Evolutionary conservation across 2,888 invertebrate species (phyloP), one percentile per base, ranked within the genome.

Genomic region (Tachina grossa): DNA sequence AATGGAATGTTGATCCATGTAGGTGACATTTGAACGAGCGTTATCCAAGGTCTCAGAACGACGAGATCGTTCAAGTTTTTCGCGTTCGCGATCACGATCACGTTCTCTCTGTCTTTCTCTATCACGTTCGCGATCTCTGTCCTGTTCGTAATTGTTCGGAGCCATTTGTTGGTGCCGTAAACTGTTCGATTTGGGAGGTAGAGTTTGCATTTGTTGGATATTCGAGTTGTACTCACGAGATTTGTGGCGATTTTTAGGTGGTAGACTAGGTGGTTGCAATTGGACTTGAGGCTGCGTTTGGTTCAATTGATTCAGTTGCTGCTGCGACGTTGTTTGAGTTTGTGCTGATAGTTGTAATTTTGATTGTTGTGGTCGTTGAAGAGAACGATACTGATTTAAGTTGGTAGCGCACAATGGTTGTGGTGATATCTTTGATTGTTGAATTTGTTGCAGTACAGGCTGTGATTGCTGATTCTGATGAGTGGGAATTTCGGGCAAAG

Each of bases 381-480:
- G 90, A 39, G 95, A 94, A 61, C 95, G 93, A 90, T 95, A 95
- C 88, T 95, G 94, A 49, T 92, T 92, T 9, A 94, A 90, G 72
- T 94, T 93, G 59, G 93, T 92, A 6, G 92, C 93, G 78, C 92
- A 93, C 41, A 93, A 87, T 22, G 93, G 93, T 87, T 93, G 93
- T 69, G 92, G 90, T n/a, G 91, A 90, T 83, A 92, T 93, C 88
- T 93, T 92, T 2, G 92, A 89, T 74, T 88, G 87, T 49, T 85
- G 88, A 5, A 77, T 69, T 39, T 89, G 88, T 1, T 90, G 89
- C 51, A 72, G 59, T 5, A 9, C 14, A 10, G 68, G 47, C 10
- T 89, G 90, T 55, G 90, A 91, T 79, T 91, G 91, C 76, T 91
- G 91, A 22, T 41, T 82, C 55, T 82, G 83, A 10, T 79, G 82